A percentile compares a stretch with the other conserved stretches of the same genome.
Conservation (phyloP, 2,888 invertebrate species). For the Acleris laterana region DNA sequence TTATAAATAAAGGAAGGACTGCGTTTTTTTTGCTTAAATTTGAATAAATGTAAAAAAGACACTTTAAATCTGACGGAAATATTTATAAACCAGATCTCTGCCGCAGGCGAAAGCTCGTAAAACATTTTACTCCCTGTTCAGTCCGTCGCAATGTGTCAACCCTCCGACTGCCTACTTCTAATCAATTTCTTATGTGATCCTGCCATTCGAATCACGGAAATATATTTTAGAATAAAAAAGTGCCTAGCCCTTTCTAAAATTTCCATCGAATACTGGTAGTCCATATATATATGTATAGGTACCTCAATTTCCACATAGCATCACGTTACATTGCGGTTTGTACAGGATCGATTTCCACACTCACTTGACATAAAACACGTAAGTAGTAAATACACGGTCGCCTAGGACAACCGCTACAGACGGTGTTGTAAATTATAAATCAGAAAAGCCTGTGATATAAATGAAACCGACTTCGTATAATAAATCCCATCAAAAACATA, state of each 20-base stretch:
- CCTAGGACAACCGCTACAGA: slow-evolving; percentile 40
- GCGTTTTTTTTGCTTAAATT: neutral
- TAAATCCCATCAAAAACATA: too few species aligned
- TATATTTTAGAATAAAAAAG: too few species aligned
- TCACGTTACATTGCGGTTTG: slow-evolving; percentile 29
- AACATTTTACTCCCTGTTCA: slow-evolving; percentile 27
- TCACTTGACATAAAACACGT: slow-evolving; percentile 29
- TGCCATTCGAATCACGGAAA: too few species aligned
- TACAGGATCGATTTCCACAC: slow-evolving; percentile 41
- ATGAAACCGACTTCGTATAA: slow-evolving; percentile 17
- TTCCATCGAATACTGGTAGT: too few species aligned
- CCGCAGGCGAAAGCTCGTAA: slow-evolving; percentile 24
- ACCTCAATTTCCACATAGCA: neutral
- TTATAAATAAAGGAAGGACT: neutral
- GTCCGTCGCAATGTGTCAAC: slow-evolving; percentile 22
- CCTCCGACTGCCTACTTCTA: slow-evolving; percentile 3
- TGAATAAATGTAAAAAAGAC: slow-evolving; percentile 17
- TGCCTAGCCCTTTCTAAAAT: too few species aligned
- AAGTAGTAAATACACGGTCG: slow-evolving; percentile 38
- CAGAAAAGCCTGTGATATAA: slow-evolving; percentile 51
- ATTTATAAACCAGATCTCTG: slow-evolving; percentile 20
- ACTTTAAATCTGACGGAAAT: slow-evolving; percentile 23
- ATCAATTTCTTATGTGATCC: slow-evolving; percentile 8
- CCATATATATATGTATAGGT: neutral
- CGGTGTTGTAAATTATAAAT: slow-evolving; percentile 51